Evolutionary conservation across 2,113 vertebrate genomes (phyloP).

Genomic region (Sceloporus undulatus): DNA sequence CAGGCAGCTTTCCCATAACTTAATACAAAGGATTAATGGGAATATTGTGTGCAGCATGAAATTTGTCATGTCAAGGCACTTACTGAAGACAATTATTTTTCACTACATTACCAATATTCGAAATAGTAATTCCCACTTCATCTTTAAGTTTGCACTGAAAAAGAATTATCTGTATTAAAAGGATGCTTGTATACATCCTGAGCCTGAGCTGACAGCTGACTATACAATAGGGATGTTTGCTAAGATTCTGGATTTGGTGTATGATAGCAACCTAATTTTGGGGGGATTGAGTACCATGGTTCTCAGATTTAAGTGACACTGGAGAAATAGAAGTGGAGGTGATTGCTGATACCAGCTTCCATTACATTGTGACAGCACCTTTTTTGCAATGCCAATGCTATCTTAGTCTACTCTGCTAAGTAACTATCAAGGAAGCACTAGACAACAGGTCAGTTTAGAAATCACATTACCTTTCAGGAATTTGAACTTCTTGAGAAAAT

Average conservation of each 20-base stretch:
- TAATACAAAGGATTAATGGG: no score
- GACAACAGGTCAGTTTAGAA: slow-evolving; percentile 1
- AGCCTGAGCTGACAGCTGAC: background rate
- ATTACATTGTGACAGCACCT: background rate
- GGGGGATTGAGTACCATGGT: background rate
- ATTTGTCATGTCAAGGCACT: no score
- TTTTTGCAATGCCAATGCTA: background rate
- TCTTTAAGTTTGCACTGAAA: background rate
- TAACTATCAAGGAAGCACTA: background rate
- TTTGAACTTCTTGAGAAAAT: slow-evolving; percentile 92
- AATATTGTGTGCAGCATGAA: no score
- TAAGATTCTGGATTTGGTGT: background rate
- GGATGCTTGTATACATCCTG: no score
- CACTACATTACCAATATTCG: background rate
- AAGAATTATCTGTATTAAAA: background rate
- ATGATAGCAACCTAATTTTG: background rate
- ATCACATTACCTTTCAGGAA: slow-evolving; percentile 92
- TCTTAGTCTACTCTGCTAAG: background rate
- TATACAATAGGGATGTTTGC: background rate
- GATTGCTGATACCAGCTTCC: background rate
- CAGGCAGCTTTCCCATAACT: no score
- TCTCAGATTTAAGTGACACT: background rate
- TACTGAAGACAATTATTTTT: no score
- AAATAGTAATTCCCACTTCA: background rate
- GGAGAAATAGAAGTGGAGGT: background rate